Conservation (phyloP, 2,797 vertebrate species). For the Sciurus vulgaris region DNA sequence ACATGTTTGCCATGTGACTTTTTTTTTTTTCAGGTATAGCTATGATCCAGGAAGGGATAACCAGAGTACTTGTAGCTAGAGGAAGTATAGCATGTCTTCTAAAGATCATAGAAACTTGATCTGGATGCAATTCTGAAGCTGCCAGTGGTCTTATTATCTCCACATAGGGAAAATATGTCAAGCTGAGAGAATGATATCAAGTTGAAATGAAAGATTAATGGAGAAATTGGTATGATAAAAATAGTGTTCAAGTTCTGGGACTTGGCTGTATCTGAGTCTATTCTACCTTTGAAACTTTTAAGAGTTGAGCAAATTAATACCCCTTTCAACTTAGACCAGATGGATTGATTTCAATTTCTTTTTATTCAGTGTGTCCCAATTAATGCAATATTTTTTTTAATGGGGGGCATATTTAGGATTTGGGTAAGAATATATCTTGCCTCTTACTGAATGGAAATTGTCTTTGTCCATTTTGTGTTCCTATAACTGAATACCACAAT, state of each 20-base stretch:
- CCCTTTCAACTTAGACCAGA: neutral
- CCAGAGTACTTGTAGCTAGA: neutral
- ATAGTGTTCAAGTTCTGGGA: neutral
- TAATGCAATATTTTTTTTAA: neutral
- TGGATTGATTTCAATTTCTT: conserved; percentile 17
- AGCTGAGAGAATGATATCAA: neutral
- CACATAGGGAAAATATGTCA: conserved; percentile 1
- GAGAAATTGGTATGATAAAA: neutral
- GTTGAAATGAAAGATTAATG: neutral
- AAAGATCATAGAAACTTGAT: neutral
- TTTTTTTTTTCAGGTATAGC: neutral
- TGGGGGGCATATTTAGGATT: neutral
- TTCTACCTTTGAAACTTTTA: neutral
- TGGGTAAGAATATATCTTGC: conserved; percentile 5
- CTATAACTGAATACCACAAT: neutral
- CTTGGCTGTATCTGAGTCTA: neutral
- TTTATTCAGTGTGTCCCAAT: neutral
- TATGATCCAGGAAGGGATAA: neutral
- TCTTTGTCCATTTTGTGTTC: neutral
- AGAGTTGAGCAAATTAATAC: conserved; percentile 17
- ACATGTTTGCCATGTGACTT: neutral
- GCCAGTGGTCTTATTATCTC: neutral
- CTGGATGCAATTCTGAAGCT: neutral
- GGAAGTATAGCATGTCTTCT: conserved; percentile 1
- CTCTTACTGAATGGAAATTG: neutral